A percentile compares a stretch with the other conserved stretches of the same genome.
Conservation (phyloP, 2,113 vertebrate species). For the Rattus norvegicus region GRCr8 NC_086020.1:21716501-21717000, state of each 20-base stretch:
- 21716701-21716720: not conserved
- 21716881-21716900: not conserved
- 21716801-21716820: conserved; percentile 11
- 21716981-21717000: not conserved
- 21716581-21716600: not conserved
- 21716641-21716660: not conserved
- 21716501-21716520: conserved; percentile 59
- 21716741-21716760: conserved; percentile 4
- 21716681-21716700: conserved; percentile 2
- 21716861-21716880: not conserved
- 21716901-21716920: conserved; percentile 12
- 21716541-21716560: conserved; percentile 78
- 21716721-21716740: conserved; percentile 49
- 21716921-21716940: not conserved
- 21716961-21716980: not conserved
- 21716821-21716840: not conserved
- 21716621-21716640: conserved; percentile 28
- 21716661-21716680: not conserved
- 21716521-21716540: conserved; percentile 56
- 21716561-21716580: conserved; percentile 60
- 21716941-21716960: not conserved
- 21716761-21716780: conserved; percentile 2
- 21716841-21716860: not conserved
- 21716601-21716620: not conserved
- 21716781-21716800: not conserved